phyloP scores from a whole-genome alignment of 1,140 invertebrate species.

The Macrobrachium nipponense region DNA sequence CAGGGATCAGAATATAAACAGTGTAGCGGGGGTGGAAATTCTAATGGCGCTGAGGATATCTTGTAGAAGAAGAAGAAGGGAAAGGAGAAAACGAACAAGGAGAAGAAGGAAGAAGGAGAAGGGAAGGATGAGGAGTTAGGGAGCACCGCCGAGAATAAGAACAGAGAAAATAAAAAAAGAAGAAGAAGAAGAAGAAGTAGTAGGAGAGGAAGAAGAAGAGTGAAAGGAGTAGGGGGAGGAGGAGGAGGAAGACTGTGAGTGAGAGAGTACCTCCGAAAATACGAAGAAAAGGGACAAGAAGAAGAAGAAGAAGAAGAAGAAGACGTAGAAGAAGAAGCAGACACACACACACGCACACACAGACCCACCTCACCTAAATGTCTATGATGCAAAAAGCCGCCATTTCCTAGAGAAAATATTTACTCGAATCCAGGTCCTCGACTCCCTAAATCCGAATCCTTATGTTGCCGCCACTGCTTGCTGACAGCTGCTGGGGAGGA shows the following conservation, averaged over 20 bases:
- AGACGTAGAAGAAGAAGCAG: neutral
- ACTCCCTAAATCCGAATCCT: slow-evolving; percentile 41
- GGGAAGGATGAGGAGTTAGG: neutral
- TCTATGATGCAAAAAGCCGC: neutral
- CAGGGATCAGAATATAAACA: no score
- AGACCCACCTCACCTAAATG: neutral
- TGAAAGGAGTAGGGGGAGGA: neutral
- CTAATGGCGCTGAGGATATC: no score
- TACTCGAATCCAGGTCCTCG: slow-evolving; percentile 19
- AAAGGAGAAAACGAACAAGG: neutral
- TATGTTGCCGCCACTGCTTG: slow-evolving; percentile 21
- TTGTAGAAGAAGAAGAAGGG: neutral
- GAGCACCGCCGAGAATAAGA: neutral
- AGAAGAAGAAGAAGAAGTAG: neutral
- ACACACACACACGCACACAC: no score
- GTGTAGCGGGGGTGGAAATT: no score
- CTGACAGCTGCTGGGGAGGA: slow-evolving; percentile 11
- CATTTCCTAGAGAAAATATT: slow-evolving; percentile 47
- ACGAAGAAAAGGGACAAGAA: neutral
- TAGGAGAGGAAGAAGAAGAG: neutral
- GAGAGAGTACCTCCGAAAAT: neutral
- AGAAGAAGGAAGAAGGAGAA: neutral
- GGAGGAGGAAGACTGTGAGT: neutral
- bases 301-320: neutral
- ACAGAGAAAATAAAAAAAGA: neutral